These are phyloP conservation scores for Diabrotica virgifera DNA, from an alignment of 1,140 invertebrate genomes.

Conservation along the genomic window DNA sequence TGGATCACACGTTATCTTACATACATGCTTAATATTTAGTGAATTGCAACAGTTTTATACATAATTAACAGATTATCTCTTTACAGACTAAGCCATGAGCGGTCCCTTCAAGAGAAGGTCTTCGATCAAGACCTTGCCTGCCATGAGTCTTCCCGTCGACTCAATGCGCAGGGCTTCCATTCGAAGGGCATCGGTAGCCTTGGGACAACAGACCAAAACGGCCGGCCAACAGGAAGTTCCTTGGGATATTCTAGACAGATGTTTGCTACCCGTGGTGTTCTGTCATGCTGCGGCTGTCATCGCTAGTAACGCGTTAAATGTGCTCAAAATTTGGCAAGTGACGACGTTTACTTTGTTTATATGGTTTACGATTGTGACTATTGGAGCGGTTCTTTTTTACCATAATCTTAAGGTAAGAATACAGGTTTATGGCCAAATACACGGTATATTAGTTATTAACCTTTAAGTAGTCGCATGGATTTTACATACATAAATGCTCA, in stretches of 20 bases:
- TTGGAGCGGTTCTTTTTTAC: conserved; percentile 73
- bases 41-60: no score
- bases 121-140: conserved; percentile 39
- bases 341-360: conserved; percentile 74
- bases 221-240: conserved; percentile 54
- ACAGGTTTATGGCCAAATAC: no score
- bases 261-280: conserved; percentile 71
- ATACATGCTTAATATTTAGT: no score
- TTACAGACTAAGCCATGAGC: conserved; percentile 36
- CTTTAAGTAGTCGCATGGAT: no score
- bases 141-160: conserved; percentile 30
- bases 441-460: no score
- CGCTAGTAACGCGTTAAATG: conserved; percentile 66
- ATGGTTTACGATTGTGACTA: conserved; percentile 65
- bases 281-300: conserved; percentile 74
- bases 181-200: conserved; percentile 35
- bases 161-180: conserved; percentile 28
- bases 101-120: conserved; percentile 44
- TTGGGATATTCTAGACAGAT: conserved; percentile 76
- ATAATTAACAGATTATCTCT: no score
- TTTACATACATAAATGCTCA: no score
- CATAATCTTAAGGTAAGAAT: conserved; percentile 73
- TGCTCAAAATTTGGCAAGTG: conserved; percentile 66
- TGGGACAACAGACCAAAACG: conserved; percentile 9
- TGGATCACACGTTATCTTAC: no score